Percentiles rank a stretch among this genome's conserved stretches.
phyloP scores from a whole-genome alignment of 2,113 vertebrate genomes.

The Herpetotheres cachinnans region DNA sequence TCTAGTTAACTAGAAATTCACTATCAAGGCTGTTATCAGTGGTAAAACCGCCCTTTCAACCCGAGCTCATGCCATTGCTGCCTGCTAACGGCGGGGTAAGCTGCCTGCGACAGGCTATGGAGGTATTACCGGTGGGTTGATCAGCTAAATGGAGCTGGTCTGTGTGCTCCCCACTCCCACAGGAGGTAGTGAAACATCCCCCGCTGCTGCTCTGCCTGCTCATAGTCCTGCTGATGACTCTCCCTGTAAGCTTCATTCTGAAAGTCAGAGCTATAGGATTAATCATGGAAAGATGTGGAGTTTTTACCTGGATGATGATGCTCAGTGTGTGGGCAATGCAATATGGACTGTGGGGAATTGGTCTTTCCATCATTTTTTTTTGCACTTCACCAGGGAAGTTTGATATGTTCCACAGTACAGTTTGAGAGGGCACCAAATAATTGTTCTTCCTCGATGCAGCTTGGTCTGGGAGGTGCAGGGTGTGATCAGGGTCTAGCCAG shows the following conservation, averaged over 20 bases:
- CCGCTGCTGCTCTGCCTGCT: background rate
- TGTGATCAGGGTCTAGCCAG: background rate
- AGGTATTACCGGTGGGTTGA: accelerated
- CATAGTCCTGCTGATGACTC: background rate
- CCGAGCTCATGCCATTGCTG: background rate
- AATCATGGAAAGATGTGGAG: background rate
- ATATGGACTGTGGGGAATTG: too few relatives aligned
- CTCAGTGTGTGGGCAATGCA: too few relatives aligned
- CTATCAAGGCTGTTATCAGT: background rate
- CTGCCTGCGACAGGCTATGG: background rate
- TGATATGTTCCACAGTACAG: accelerated
- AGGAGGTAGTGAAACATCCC: background rate
- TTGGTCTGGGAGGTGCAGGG: accelerated
- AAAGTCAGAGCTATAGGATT: background rate
- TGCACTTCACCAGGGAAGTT: background rate
- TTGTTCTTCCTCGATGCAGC: background rate
- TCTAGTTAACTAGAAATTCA: background rate
- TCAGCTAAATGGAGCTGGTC: background rate
- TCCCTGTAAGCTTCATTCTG: background rate
- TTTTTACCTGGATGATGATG: background rate
- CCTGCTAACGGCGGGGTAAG: background rate
- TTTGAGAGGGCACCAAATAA: background rate
- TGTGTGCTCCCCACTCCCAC: accelerated
- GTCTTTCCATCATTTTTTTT: background rate
- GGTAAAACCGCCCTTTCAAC: background rate